A percentile compares a stretch with the other conserved stretches of the same genome.
phyloP scores from a whole-genome alignment of 2,113 vertebrate genomes.

The Piaya cayana region DNA sequence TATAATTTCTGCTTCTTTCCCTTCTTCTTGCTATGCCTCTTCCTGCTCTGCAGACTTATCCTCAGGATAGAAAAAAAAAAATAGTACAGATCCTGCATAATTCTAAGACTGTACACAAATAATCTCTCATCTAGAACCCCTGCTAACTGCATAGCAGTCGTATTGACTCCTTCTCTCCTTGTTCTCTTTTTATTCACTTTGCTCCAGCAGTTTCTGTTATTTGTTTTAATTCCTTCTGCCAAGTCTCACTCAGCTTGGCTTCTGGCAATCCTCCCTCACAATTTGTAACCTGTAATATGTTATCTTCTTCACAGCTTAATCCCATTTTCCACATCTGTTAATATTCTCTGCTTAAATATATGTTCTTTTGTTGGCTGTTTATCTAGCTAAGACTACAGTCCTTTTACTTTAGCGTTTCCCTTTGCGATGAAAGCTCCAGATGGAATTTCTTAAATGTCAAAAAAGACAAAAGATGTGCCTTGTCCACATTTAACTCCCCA shows the following conservation, averaged over 20 bases:
- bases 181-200: slow-evolving; percentile 23
- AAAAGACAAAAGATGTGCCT: not conserved
- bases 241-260: slow-evolving; percentile 36
- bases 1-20: not conserved
- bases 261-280: slow-evolving; percentile 33
- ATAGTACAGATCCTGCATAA: not conserved
- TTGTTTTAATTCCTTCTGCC: slow-evolving; percentile 43
- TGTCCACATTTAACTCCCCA: not conserved
- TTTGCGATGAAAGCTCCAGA: not conserved
- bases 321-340: slow-evolving; percentile 22
- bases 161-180: slow-evolving; percentile 8
- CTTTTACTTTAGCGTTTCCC: not conserved
- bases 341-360: not conserved
- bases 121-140: not conserved
- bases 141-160: slow-evolving; percentile 26
- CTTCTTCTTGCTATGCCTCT: not conserved
- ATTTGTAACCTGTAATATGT: slow-evolving; percentile 33
- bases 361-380: not conserved
- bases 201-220: slow-evolving; percentile 17
- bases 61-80: not conserved
- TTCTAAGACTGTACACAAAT: not conserved
- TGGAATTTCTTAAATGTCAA: not conserved
- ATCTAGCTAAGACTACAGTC: not conserved
- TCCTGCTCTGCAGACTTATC: not conserved
- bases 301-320: slow-evolving; percentile 24